Evolutionary conservation across 2,888 invertebrate genomes (phyloP).

Genomic region (Schrankia costaestrigalis): DNA sequence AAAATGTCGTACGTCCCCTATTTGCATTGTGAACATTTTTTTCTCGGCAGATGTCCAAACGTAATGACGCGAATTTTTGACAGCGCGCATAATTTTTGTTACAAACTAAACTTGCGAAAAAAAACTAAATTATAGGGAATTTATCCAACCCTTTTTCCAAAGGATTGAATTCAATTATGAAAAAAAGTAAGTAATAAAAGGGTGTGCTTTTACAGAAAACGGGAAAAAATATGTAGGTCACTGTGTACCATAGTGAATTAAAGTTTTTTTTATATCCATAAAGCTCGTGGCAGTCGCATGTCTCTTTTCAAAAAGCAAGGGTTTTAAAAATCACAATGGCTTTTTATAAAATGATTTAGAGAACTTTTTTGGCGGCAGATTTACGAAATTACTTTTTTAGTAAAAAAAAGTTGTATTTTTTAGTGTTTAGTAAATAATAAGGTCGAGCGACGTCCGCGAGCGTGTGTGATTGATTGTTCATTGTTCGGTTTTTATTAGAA

Average conservation of each 20-base stretch:
- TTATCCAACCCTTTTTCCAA: constrained; percentile 78
- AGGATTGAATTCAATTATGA: constrained; percentile 77
- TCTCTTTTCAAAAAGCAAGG: constrained; percentile 66
- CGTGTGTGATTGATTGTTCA: constrained; percentile 58
- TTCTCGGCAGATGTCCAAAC: constrained; percentile 68
- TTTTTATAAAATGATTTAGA: constrained; percentile 76
- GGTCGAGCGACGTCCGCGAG: constrained; percentile 47
- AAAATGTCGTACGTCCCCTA: constrained; percentile 74
- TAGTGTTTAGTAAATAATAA: constrained; percentile 44
- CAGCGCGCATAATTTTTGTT: constrained; percentile 72
- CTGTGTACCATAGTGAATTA: constrained; percentile 63
- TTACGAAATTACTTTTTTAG: constrained; percentile 59
- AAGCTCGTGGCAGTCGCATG: constrained; percentile 66
- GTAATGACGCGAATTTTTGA: constrained; percentile 80
- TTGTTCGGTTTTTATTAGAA: constrained; percentile 43
- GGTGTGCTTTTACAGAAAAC: constrained; percentile 68
- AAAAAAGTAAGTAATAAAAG: constrained; percentile 61
- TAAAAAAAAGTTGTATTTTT: constrained; percentile 45
- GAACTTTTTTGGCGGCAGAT: constrained; percentile 50
- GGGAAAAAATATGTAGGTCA: constrained; percentile 73
- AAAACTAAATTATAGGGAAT: constrained; percentile 65
- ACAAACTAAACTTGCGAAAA: constrained; percentile 61
- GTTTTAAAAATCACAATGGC: constrained; percentile 71
- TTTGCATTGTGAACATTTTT: constrained; percentile 78
- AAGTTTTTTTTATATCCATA: constrained; percentile 47